Base-by-base conservation (phyloP, 2,888 invertebrate genomes). In the Girardia tigrina region DNA sequence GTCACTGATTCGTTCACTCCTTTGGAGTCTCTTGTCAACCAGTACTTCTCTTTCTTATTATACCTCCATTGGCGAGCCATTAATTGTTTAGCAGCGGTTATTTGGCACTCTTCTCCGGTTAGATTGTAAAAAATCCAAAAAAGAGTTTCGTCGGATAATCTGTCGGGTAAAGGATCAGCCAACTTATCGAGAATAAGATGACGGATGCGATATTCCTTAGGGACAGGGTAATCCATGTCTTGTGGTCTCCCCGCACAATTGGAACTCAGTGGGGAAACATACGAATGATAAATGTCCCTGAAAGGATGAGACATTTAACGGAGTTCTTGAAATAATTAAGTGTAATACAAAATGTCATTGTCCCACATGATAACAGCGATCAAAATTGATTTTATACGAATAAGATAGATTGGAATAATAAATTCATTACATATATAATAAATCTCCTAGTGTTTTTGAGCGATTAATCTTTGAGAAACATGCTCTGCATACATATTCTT, bases 81-180 rank as follows among this genome's bases (percentile, higher is more conserved):
- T 94, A 95, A 87, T 88, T 95, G 95, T 79, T 90, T 90, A 81
- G 97, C 97, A 80, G 95, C 95, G 83, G 93, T 93, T 82, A 97
- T 88, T 88, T 98, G 98, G 87, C 97, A 89, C 81, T 93, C 90
- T 87, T 98, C 97, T 81, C 95, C 94, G 83, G 93, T 92, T 87
- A 93, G 95, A 87, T 94, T 95, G 87, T 98, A 98, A 88, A 97
- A 98, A 87, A 98, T 89, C 87, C 93, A 98, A 88, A 98, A 98
- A 81, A 99, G 75, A 1, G 76, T 75, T 14, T 75, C 75, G n/a
- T 76, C 72, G 2, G 26, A 20, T 26, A 76, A 26, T 26, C 76
- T 74, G 2, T 76, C 76, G 0, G 75, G 28, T 1, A 23, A 29
- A 1, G 76, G 75, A 42, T 29, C 42, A 28, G 76, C 88, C 83